These are phyloP conservation scores for Caenorhabditis sp. DNA, from an alignment of 2,888 invertebrate species.

Conservation along the genomic window DNA sequence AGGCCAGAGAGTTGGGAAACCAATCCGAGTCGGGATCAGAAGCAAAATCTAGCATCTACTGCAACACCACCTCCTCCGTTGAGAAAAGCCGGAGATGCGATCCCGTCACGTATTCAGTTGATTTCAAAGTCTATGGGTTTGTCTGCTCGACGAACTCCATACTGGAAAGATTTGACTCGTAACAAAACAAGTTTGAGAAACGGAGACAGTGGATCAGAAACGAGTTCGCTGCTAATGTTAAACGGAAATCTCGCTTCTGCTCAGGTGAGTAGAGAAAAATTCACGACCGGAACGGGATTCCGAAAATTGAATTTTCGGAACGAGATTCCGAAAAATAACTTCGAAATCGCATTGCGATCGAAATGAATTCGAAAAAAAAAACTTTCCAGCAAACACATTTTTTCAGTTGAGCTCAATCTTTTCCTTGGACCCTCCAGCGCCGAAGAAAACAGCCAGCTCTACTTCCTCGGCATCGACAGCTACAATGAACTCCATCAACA, in stretches of 20 bases:
- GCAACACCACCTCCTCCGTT: constrained; percentile 53
- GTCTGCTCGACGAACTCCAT: constrained; percentile 37
- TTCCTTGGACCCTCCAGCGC: constrained; percentile 29
- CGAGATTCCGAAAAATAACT: no score
- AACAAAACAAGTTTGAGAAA: constrained; percentile 47
- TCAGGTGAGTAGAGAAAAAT: constrained; percentile 5
- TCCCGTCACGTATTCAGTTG: constrained; percentile 63
- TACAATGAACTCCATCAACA: constrained; percentile 5
- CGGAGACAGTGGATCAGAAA: constrained; percentile 32
- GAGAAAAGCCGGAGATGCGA: constrained; percentile 56
- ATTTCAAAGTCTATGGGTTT: constrained; percentile 52
- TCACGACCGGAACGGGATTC: not conserved
- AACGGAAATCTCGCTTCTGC: constrained; percentile 41
- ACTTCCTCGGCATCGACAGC: constrained; percentile 19
- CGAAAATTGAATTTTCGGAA: no score
- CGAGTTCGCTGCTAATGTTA: constrained; percentile 36
- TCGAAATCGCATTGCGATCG: no score
- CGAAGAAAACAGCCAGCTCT: constrained; percentile 6
- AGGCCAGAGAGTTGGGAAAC: constrained; percentile 54
- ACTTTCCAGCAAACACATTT: no score
- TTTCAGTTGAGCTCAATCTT: constrained; percentile 62
- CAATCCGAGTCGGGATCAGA: not conserved
- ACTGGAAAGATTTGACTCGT: constrained; percentile 65
- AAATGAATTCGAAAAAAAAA: no score
- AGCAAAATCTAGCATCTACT: not conserved